Evolutionary conservation across 2,113 vertebrate genomes (phyloP), one percentile per base, ranked within the genome.

Genomic region (Hydrolagus affinis): DNA sequence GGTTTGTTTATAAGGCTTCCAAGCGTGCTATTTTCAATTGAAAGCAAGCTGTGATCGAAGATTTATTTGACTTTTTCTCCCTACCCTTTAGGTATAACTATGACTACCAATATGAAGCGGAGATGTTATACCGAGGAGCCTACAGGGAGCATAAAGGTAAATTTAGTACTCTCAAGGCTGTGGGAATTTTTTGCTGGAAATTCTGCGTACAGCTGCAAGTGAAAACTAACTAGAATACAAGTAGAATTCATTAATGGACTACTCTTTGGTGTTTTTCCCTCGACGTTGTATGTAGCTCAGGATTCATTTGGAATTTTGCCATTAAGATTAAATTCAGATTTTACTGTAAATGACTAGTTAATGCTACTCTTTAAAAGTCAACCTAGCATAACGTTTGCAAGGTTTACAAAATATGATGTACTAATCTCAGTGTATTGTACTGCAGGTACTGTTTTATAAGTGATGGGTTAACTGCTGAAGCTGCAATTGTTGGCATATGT

Each of bases 81-180:
- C 77, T 7, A 10, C 28, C 1, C 8, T 59, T 44, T 44, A 83
- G 78, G 14, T 83, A 23, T 68, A 68, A 83, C 44, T 7, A 90
- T 95, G 95, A 93, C 88, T 90, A 86, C 90, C 85, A 92, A 74
- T 87, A 92, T 91, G 89, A 96, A 94, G 74, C 87, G 90, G 23
- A 94, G 92, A 66, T 30, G 3, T 74, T 64, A 44, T 0, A 11
- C 3, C 0, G 93, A 92, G 0, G 90, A 32, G 85, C 85, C 91
- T 0, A 85, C 92, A 14, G 92, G 92, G 87, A 92, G 92, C 25
- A 30, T 92, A n/a, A 91, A 93, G 94, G 96, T 98, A 92, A 88
- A 76, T 25, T 8, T 85, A 14, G 19, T 17, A 17, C 30, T 69
- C 66, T 11, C 17, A 66, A 25, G 14, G 17, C 23, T 80, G 14